Evolutionary conservation across 2,888 invertebrate genomes (phyloP).

Genomic region (Nephrotoma appendiculata): DNA sequence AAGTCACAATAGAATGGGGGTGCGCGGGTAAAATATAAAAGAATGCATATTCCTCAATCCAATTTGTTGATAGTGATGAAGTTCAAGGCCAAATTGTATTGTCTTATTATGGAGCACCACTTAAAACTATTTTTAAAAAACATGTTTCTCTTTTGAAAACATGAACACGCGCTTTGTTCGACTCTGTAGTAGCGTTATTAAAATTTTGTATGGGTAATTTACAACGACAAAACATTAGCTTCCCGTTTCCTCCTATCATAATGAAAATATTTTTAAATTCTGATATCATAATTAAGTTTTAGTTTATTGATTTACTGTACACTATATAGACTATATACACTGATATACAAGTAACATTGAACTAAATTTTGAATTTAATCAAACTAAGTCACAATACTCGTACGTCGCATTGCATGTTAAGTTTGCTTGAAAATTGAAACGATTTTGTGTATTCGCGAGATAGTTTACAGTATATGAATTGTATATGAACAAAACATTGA

Average conservation of each 20-base stretch:
- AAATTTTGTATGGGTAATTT: neutral
- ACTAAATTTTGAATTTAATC: too few relatives aligned
- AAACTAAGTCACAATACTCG: too few relatives aligned
- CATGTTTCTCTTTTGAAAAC: neutral
- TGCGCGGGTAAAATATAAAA: neutral
- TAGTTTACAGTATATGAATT: too few relatives aligned
- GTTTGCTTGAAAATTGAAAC: too few relatives aligned
- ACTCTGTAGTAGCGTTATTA: neutral
- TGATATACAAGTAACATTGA: too few relatives aligned
- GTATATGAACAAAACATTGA: too few relatives aligned
- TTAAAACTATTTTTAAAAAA: neutral
- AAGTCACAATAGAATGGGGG: neutral
- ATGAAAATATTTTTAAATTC: neutral
- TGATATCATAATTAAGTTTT: neutral
- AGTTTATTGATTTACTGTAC: neutral
- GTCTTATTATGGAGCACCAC: neutral
- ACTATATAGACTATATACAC: neutral
- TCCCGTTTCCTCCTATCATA: neutral
- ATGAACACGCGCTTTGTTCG: neutral
- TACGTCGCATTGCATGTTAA: too few relatives aligned
- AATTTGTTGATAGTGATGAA: neutral
- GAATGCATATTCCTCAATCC: neutral
- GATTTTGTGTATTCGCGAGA: too few relatives aligned
- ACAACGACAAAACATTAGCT: neutral
- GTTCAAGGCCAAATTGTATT: neutral